These are phyloP conservation scores for Semicossyphus pulcher DNA, from an alignment of 2,113 vertebrate species.

Conservation along the genomic window DNA sequence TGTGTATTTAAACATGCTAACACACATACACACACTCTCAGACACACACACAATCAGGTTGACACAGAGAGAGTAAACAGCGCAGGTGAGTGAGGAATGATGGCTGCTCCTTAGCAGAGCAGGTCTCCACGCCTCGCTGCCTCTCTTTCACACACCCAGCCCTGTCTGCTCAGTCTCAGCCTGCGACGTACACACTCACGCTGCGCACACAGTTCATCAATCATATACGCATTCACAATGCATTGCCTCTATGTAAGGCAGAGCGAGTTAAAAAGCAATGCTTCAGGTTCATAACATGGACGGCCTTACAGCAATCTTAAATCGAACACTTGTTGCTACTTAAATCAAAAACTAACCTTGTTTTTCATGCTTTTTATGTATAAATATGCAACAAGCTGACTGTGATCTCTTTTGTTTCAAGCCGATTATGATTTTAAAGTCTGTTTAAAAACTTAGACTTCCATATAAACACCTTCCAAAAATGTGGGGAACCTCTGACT, in stretches of 20 bases:
- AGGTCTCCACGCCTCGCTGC: constrained; percentile 80
- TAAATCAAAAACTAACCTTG: constrained; percentile 6
- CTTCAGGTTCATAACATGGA: constrained; percentile 28
- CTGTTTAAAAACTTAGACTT: background rate
- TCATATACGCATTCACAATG: constrained; percentile 71
- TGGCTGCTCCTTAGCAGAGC: constrained; percentile 77
- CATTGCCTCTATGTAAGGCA: constrained; percentile 53
- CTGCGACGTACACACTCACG: constrained; percentile 59
- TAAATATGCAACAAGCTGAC: background rate
- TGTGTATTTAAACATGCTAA: constrained; percentile 28
- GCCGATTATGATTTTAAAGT: background rate
- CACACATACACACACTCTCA: constrained; percentile 26
- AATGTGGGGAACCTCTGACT: constrained; percentile 70
- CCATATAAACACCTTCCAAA: background rate
- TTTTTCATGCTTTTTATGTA: background rate
- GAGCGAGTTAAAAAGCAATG: constrained; percentile 44
- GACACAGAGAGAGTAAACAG: constrained; percentile 81
- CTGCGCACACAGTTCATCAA: constrained; percentile 76
- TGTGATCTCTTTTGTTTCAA: background rate
- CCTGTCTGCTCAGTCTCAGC: constrained; percentile 81
- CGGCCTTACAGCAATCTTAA: background rate
- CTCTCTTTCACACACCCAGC: constrained; percentile 82
- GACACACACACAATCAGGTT: constrained; percentile 48
- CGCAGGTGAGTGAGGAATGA: constrained; percentile 85
- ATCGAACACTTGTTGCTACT: background rate